Conservation (phyloP, 2,797 vertebrate genomes). For the Adrianichthys oophorus region DNA sequence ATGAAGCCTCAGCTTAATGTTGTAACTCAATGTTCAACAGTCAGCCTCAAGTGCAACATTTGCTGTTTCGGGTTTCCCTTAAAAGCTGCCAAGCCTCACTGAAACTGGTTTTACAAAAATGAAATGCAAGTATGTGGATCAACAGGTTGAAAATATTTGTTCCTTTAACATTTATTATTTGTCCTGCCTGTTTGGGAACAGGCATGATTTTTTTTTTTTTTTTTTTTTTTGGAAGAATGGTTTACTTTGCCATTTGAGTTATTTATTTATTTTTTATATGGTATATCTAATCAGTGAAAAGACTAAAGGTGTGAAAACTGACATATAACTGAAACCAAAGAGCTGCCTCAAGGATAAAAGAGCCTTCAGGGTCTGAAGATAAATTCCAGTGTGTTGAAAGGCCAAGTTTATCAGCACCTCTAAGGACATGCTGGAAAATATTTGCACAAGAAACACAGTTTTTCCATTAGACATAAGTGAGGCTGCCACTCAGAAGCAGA, state of each 20-base stretch:
- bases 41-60: slow-evolving; percentile 8
- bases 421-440: not conserved
- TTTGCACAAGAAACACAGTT: not conserved
- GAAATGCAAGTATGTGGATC: not conserved
- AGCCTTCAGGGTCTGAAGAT: not conserved
- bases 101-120: slow-evolving; percentile 24
- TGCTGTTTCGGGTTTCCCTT: slow-evolving; percentile 7
- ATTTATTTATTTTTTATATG: not conserved
- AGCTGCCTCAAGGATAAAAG: not conserved
- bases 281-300: not conserved
- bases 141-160: not conserved
- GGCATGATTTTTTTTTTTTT: too few species aligned
- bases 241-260: not conserved
- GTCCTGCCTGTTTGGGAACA: too few species aligned
- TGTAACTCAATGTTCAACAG: not conserved
- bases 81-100: slow-evolving; percentile 8
- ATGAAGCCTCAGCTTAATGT: not conserved
- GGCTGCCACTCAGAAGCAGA: not conserved
- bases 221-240: too few species aligned
- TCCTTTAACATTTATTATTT: too few species aligned
- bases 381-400: not conserved
- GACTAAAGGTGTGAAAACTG: not conserved
- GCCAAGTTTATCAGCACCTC: not conserved
- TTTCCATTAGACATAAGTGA: too few species aligned
- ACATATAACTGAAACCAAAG: not conserved